phyloP scores from a whole-genome alignment of 2,113 vertebrate species.

The Rhynchopsitta pachyrhyncha region DNA sequence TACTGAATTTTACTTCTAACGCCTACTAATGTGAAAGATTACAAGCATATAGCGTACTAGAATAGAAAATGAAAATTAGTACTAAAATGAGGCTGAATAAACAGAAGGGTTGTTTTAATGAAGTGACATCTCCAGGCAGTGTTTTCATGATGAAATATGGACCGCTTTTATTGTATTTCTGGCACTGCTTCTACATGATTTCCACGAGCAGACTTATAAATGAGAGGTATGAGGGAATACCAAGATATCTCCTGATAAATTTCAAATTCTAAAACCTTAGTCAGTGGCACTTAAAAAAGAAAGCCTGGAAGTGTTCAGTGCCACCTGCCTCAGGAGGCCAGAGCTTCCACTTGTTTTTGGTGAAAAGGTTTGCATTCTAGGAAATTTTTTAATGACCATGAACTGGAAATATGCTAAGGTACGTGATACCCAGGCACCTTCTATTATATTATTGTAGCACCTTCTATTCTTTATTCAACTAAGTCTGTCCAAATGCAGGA shows the following conservation, averaged over 20 bases:
- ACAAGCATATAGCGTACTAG: neutral
- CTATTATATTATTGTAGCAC: neutral
- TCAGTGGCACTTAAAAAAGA: neutral
- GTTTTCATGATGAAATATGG: neutral
- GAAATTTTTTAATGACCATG: neutral
- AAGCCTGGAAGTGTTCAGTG: neutral
- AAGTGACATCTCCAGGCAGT: neutral
- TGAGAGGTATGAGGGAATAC: neutral
- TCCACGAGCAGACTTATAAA: neutral
- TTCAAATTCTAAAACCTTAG: neutral
- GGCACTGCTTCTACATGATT: neutral
- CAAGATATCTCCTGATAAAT: neutral
- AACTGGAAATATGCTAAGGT: neutral
- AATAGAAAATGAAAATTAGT: neutral
- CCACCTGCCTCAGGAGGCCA: neutral
- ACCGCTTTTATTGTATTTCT: neutral
- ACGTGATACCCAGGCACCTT: neutral
- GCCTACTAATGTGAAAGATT: neutral
- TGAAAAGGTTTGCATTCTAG: neutral
- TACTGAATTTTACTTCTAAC: neutral
- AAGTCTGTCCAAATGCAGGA: neutral
- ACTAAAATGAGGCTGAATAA: neutral
- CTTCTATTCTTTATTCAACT: neutral
- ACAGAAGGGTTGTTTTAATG: neutral
- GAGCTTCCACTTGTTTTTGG: neutral